A percentile compares a stretch with the other conserved stretches of the same genome.
Evolutionary conservation across 2,113 vertebrate species (phyloP).

Genomic region (Plectropomus leopardus): DNA sequence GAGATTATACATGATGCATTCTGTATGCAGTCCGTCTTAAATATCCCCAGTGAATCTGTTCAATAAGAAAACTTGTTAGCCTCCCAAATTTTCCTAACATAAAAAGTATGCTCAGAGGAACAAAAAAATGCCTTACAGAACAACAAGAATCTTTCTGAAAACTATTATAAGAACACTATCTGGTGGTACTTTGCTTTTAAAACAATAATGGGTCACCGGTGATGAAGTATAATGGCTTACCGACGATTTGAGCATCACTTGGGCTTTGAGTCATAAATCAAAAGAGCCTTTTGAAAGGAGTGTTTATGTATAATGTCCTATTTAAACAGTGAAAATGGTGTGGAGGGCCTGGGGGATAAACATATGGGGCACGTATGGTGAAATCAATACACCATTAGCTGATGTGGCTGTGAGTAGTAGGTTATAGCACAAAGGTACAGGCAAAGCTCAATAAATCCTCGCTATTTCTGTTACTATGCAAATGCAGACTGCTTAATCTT

Average conservation of each 20-base stretch:
- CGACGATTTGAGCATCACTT: constrained; percentile 59
- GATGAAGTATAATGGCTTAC: constrained; percentile 63
- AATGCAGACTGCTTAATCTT: constrained; percentile 44
- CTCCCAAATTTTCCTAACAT: not conserved
- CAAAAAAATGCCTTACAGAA: constrained; percentile 18
- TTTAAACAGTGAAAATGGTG: constrained; percentile 78
- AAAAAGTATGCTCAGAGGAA: constrained; percentile 10
- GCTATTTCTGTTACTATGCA: constrained; percentile 62
- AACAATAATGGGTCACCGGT: constrained; percentile 63
- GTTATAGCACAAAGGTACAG: constrained; percentile 65
- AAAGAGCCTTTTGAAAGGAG: constrained; percentile 69
- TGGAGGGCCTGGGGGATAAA: constrained; percentile 73
- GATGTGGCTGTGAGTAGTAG: constrained; percentile 61
- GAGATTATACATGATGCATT: not conserved
- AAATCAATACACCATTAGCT: constrained; percentile 83
- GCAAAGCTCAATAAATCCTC: constrained; percentile 68
- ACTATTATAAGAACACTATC: constrained; percentile 60
- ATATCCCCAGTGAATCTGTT: not conserved
- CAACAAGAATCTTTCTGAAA: constrained; percentile 40
- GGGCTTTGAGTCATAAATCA: constrained; percentile 73
- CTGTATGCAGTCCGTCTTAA: not conserved
- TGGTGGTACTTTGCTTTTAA: constrained; percentile 50
- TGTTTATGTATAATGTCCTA: constrained; percentile 82
- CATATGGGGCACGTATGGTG: constrained; percentile 70
- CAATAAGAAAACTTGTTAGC: not conserved